These are phyloP conservation scores for Chaetodon trifascialis DNA, from an alignment of 2,113 vertebrate genomes.

Conservation along the genomic window DNA sequence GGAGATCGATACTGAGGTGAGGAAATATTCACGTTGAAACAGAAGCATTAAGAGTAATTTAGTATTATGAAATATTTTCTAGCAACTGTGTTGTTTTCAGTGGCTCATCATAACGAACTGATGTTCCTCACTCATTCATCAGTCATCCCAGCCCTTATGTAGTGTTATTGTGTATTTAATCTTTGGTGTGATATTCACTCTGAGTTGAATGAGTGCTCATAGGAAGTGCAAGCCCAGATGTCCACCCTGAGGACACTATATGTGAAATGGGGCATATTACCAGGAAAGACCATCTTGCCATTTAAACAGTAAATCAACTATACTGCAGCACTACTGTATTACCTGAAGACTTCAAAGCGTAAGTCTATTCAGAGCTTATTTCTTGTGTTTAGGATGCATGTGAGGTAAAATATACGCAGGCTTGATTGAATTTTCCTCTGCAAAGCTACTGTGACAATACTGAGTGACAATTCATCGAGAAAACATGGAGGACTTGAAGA, in stretches of 20 bases:
- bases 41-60: background rate
- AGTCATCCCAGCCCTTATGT: slow-evolving; percentile 33
- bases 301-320: slow-evolving; percentile 24
- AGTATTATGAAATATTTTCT: background rate
- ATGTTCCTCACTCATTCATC: slow-evolving; percentile 9
- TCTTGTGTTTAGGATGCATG: background rate
- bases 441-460: background rate
- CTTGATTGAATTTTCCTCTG: background rate
- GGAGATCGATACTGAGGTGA: background rate
- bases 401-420: background rate
- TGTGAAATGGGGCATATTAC: slow-evolving; percentile 46
- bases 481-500: background rate
- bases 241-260: slow-evolving; percentile 38
- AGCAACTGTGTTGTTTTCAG: background rate
- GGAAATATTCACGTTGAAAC: slow-evolving; percentile 5
- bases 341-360: background rate
- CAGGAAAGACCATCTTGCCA: background rate
- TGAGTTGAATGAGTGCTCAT: slow-evolving; percentile 14
- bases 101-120: background rate
- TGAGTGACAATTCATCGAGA: background rate
- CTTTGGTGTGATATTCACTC: slow-evolving; percentile 24
- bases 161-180: slow-evolving; percentile 50
- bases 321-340: background rate
- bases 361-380: background rate
- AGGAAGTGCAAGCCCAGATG: slow-evolving; percentile 30